Base-by-base conservation (phyloP, 1,140 invertebrate species). In the silkworm (Bombyx mori) region DNA sequence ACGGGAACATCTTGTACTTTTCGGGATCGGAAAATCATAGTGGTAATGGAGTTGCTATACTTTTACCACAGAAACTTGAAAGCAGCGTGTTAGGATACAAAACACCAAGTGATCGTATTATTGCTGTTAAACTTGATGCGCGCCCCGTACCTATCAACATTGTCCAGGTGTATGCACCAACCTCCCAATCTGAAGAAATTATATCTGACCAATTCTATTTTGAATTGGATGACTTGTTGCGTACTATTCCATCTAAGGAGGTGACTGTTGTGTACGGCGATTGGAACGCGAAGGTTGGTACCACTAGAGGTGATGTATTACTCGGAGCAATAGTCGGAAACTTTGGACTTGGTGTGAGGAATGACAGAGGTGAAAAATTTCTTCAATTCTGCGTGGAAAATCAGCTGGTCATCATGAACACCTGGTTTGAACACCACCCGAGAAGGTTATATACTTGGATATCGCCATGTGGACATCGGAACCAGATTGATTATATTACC, bases 381-480 rank as follows among this genome's bases (percentile, higher is more conserved):
- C 48, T 70, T 12, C 56, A 70, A 6, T 70, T 65, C 10, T 65
- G 60, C 43, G 57, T 62, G 8, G 57, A 55, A 7, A 56, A 55
- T n/a, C 56, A 57, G 7, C 42, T 70, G 8, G 22, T 51, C 1
- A 60, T 67, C 1, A 52, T 58, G 3, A 70, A 70, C 54, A 63
- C 60, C 7, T 54, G 43, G 7, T 67, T 67, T 42, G 53, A 66
- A 53, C 45, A 58, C 44, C 54, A 63, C 42, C 51, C 51, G 8
- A 22, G 51, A 42, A 52, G 51, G 8, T 52, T 52, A 52, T 52
- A 52, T 12, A 52, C 12, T 6, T 52, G 51, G 35, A 52, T 35
- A 9, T 52, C 51, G 7, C 42, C 51, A 8, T 10, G 7, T 9
- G 51, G 51, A 8, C 26, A 52, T 52, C 26, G 42, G 42, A 43